These are phyloP conservation scores for Popillia japonica DNA, from an alignment of 1,140 invertebrate species.

Conservation along the genomic window DNA sequence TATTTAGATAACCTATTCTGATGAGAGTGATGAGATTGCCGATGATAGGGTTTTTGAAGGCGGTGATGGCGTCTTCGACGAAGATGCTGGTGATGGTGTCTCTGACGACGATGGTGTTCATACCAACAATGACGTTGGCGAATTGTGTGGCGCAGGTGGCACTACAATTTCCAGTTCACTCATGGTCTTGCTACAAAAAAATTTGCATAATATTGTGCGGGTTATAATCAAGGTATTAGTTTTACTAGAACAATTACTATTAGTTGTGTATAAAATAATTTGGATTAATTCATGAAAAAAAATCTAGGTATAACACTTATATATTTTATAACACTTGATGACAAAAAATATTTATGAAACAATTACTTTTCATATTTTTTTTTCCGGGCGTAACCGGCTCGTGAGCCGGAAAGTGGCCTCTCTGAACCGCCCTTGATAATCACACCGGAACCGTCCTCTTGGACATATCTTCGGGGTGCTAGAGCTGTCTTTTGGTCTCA, in stretches of 20 bases:
- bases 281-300: background rate
- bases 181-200: constrained; percentile 5
- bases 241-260: no score
- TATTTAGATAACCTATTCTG: background rate
- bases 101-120: background rate
- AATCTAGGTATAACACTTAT: background rate
- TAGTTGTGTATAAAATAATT: constrained; percentile 12
- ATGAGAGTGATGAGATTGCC: constrained; percentile 1
- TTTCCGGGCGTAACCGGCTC: no score
- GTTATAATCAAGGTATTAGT: constrained; percentile 1
- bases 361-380: no score
- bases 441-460: no score
- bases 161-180: background rate
- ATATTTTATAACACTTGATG: background rate
- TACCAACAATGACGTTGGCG: no score
- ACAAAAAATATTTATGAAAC: constrained; percentile 12
- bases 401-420: no score
- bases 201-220: constrained; percentile 4
- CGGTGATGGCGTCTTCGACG: no score
- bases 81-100: no score
- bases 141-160: no score
- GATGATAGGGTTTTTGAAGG: background rate
- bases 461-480: no score
- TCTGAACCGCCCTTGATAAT: no score
- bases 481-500: no score